Evolutionary conservation across 2,113 vertebrate species (phyloP), one percentile per base, ranked within the genome.

Genomic region (Struthidea cinerea): DNA sequence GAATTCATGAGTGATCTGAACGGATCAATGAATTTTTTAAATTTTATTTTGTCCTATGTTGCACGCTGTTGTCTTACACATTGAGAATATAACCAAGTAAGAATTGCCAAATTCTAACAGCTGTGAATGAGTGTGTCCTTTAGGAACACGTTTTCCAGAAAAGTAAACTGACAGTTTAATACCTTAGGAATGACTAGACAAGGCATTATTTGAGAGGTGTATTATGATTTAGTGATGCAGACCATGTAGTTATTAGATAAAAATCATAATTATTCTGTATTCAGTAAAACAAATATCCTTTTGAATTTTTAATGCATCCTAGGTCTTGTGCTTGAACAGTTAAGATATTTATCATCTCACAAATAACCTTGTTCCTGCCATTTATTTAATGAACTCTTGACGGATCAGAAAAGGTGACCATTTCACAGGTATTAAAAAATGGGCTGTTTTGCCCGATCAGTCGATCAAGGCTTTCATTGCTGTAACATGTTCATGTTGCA

Each of bases 401-500:
- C 41, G 14, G 68, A 8, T 27, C 19, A 55, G 65, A 13, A 14
- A 12, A 71, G 35, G 41, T 56, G 74, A n/a, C 13, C 7, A 1
- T 73, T 56, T 20, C 44, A 6, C 19, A 49, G 52, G 42, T 47
- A 17, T 26, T 49, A 7, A 11, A 11, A 80, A 65, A 18, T 10
- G 26, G 7, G 50, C 28, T 69, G 16, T 13, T 60, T 22, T 60
- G 15, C n/a, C 17, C 59, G 15, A 0, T 46, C 13, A 24, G 1
- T 49, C 2, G 2, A 0, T 21, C 5, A 16, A 41, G 49, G 39
- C 19, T 60, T 39, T 60, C 28, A 2, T 3, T 63, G 15, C 52
- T 89, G 26, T 63, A 5, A 18, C 28, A 0, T 33, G 50, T 9
- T 8, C 27, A 1, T 30, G 1, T 9, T 52, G 60, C 33, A 61